Evolutionary conservation across 2,797 vertebrate genomes (phyloP), one percentile per base, ranked within the genome.

Genomic region (Setipinna tenuifilis): DNA sequence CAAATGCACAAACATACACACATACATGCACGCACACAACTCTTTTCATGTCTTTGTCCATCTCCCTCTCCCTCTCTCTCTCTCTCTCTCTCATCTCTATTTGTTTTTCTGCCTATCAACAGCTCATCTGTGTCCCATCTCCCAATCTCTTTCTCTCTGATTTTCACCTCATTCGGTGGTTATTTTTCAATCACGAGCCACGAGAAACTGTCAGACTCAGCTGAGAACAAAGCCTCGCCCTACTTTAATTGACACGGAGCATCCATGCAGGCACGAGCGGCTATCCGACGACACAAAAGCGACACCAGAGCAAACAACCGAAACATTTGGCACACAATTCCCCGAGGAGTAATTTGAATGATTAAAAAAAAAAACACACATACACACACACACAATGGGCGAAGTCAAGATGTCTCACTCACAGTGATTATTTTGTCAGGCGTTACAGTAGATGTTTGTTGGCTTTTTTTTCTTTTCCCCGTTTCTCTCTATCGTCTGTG

Each of bases 401-500:
- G 86, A 85, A 88, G 87, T 86, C 84, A 83, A 89, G 71, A 84
- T 89, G 89, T 89, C 87, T 86, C 83, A 87, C 84, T 90, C 90
- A 90, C 86, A 85, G 86, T 89, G 88, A 90, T 87, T 87, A 88
- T 75, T 81, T 83, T 90, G 91, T 88, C 88, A 91, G 50, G 68
- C 82, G 78, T 68, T 68, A 23, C 87, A 87, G 88, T 85, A 44
- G 35, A 78, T 6, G 83, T 86, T 88, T 89, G 88, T 84, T 83
- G 85, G 50, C 1, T 54, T 54, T 10, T 54, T 3, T 54, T 31
- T 61, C 23, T 82, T 50, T 23, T 5, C 50, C 50, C 50, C 46
- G 4, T 50, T 57, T 61, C 25, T 23, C 14, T 16, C 17, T 2
- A 4, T 19, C 17, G 41, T 41, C 35, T 17, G 35, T 75, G 31